Base-by-base conservation (phyloP, 2,888 invertebrate species). In the Ypsolopha scabrella region DNA sequence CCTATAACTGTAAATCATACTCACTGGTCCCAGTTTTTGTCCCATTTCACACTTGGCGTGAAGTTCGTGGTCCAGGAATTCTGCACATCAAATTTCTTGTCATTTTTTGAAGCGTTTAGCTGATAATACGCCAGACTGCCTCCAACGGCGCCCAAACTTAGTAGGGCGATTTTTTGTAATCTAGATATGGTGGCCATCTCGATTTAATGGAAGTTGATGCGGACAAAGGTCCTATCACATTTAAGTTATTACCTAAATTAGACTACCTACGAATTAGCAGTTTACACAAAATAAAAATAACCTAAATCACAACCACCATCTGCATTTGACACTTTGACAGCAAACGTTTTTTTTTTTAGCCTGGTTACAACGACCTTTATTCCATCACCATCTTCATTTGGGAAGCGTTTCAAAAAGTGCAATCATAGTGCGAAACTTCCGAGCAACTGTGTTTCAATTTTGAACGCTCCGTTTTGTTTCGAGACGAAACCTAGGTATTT, bases 21-120 rank as follows among this genome's bases (percentile, higher is more conserved):
- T 88, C 87, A 93, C 93, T 90, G 92, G 74, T 97, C 97, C 97
- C 97, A 97, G 78, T 97, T 95, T 51, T 81, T 85, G 62, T 96
- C 93, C 97, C 97, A 97, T 67, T 90, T 89, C 0, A 91, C 85
- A 52, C 88, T 87, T 0, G 93, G 91, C 0, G 80, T 80, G 58
- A 86, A 88, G 73, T 90, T 90, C 6, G 91, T 90, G 0, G 93
- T 93, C 92, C 92, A 93, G 0, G 93, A 91, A 60, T 89, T 89
- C 41, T 87, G 73, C 0, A 88, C 92, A 47, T 67, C 72, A 48
- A 76, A 78, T 58, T 87, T 85, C 50, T 77, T 80, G 45, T 77
- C 70, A 59, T 80, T 63, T 65, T 73, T 77, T 50, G 68, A 58
- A 58, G 79, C 61, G 56, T 79, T 81, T 54, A 81, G 78, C 51